Percentiles rank a stretch among this genome's conserved stretches.
Conservation (phyloP, 2,797 vertebrate species). For the Liasis olivaceus region DNA sequence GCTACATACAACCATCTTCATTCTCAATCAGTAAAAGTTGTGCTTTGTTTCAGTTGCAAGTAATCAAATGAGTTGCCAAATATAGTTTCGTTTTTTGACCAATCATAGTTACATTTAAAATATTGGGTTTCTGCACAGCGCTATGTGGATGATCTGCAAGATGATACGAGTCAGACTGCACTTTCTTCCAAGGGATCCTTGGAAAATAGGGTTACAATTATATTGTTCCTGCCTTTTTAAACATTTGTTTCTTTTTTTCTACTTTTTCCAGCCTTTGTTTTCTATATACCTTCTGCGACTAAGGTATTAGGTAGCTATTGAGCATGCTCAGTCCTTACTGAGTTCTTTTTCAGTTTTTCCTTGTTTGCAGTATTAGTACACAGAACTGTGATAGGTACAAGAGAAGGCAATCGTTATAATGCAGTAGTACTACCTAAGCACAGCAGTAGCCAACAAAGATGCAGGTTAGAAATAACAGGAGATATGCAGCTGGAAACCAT, state of each 20-base stretch:
- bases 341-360: not conserved
- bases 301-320: not conserved
- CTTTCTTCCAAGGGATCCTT: not conserved
- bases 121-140: not conserved
- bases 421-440: not conserved
- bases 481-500: not conserved
- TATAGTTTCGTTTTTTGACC: not conserved
- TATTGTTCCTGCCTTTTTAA: not conserved
- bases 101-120: not conserved
- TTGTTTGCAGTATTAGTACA: not conserved
- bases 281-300: not conserved
- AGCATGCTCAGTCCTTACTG: not conserved
- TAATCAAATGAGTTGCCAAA: not conserved
- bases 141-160: not conserved
- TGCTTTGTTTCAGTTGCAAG: not conserved
- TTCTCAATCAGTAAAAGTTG: not conserved
- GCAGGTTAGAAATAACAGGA: not conserved
- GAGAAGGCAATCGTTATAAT: not conserved
- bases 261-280: not conserved
- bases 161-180: not conserved
- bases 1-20: not conserved
- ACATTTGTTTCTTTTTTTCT: not conserved
- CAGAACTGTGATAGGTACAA: not conserved
- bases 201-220: not conserved
- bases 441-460: not conserved